phyloP scores from a whole-genome alignment of 2,888 invertebrate species.

The Cheilosia soror region DNA sequence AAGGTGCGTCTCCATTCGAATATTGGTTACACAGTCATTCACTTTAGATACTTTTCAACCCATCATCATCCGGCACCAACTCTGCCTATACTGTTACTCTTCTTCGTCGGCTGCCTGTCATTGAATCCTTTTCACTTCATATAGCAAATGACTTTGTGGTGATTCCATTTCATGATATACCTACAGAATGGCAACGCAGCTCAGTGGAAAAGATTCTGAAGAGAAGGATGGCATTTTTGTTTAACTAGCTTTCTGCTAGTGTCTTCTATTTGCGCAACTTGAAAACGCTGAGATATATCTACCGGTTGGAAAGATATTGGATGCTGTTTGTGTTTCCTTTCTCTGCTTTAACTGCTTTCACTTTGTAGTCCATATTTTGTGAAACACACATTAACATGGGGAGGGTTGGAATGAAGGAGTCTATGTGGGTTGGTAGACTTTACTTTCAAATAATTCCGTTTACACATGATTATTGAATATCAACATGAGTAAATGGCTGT shows the following conservation, averaged over 20 bases:
- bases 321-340: constrained; percentile 14
- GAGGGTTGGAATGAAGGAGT: no score
- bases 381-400: no score
- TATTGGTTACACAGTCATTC: constrained; percentile 41
- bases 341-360: constrained; percentile 7
- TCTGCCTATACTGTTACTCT: not conserved
- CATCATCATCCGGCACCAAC: not conserved
- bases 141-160: constrained; percentile 65
- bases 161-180: constrained; percentile 41
- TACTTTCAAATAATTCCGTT: no score
- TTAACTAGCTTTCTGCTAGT: constrained; percentile 58
- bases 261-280: constrained; percentile 42
- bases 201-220: not conserved
- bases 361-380: constrained; percentile 5
- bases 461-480: no score
- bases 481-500: no score
- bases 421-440: no score
- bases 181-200: constrained; percentile 2
- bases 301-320: not conserved
- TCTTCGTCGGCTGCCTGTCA: not conserved
- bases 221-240: constrained; percentile 35
- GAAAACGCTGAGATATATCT: not conserved
- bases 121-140: constrained; percentile 64
- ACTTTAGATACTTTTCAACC: not conserved
- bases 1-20: constrained; percentile 30